These are phyloP conservation scores for Dynastes grantii DNA, from an alignment of 2,888 invertebrate species.

Conservation along the genomic window DNA sequence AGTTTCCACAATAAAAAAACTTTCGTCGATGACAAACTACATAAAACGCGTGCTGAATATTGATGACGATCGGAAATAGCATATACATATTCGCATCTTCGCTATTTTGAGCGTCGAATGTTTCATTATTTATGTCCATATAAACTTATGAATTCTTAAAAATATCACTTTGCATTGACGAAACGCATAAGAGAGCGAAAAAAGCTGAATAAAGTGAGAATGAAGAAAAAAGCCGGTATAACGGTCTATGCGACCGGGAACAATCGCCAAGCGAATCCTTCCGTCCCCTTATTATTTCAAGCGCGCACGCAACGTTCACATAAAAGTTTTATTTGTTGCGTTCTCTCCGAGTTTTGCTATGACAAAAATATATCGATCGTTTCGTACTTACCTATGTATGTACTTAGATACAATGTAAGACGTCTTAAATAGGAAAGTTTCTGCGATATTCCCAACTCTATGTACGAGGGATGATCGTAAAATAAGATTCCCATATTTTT, in stretches of 20 bases:
- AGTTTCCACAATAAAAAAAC: no score
- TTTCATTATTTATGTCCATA: conserved; percentile 16
- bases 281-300: conserved; percentile 18
- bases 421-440: no score
- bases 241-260: background rate
- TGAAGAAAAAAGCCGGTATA: conserved; percentile 1
- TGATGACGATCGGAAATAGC: background rate
- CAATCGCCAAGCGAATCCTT: conserved; percentile 27
- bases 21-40: background rate
- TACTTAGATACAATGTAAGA: no score
- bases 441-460: no score
- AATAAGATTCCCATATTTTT: no score
- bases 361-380: conserved; percentile 41
- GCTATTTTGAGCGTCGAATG: background rate
- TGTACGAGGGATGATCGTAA: no score
- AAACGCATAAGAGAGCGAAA: background rate
- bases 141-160: conserved; percentile 19
- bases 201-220: background rate
- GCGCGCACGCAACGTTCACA: conserved; percentile 40
- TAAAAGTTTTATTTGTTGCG: conserved; percentile 45
- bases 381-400: background rate
- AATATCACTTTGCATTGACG: conserved; percentile 1
- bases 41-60: background rate
- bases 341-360: conserved; percentile 19
- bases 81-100: no score